Evolutionary conservation across 2,113 vertebrate genomes (phyloP), one percentile per base, ranked within the genome.

Genomic region (Aegypius monachus): DNA sequence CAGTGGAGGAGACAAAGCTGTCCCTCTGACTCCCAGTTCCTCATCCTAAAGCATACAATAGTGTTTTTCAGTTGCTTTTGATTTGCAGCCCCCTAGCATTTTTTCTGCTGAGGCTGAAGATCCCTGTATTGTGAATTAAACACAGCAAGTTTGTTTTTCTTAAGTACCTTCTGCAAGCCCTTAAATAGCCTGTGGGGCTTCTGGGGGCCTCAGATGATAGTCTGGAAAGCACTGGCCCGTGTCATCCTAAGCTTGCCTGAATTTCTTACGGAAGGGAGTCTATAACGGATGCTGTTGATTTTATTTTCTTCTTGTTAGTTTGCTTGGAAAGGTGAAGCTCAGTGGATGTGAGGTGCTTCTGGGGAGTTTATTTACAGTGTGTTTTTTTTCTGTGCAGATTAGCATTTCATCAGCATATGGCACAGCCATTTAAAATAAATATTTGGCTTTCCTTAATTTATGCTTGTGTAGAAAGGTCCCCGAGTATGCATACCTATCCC

Each of bases 321-420:
- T 82, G 43, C 56, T 94, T 53, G 70, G 77, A 45, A 78, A 74
- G 74, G 65, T 43, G 74, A 77, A 81, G 67, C 58, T 63, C 40
- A n/a, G 56, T 40, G 62, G 67, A 72, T 34, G 62, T 72, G 68
- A 94, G 74, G 55, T 91, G 22, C 72, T 96, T 88, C 70, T 81
- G 93, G 87, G 48, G 79, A 93, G 92, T 88, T 78, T 91, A 88
- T 93, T 95, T 96, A 75, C 94, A 43, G 71, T 70, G 72, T 43
- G 40, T 1, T 72, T 90, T 73, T 73, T 36, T 75, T 65, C 75
- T 75, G 32, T 63, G 84, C 80, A 73, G 75, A 93, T 96, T 93
- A 94, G 74, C 79, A 89, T 93, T 90, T 95, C 89, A 79, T 90
- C 90, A 96, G 82, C 96, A 93, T 93, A 96, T 88, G 94, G 95